Evolutionary conservation across 2,797 vertebrate genomes (phyloP).

Genomic region (Takifugu ocellatus): DNA sequence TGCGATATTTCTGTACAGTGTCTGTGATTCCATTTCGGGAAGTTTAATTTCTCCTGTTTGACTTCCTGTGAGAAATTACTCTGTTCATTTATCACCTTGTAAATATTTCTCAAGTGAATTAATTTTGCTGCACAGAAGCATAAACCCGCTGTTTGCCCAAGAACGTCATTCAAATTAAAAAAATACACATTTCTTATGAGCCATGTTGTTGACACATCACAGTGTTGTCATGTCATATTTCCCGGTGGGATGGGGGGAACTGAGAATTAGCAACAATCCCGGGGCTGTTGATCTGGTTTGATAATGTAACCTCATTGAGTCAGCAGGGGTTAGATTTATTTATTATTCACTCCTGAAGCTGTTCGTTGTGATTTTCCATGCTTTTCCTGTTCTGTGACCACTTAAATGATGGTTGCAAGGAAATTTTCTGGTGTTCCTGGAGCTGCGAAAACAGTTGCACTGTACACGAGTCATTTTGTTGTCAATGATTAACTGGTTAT

Average conservation of each 20-base stretch:
- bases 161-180: no score
- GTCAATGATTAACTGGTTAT: no score
- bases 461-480: slow-evolving; percentile 1
- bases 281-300: slow-evolving; percentile 43
- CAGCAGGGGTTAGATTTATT: slow-evolving; percentile 56
- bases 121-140: slow-evolving; percentile 26
- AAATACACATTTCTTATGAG: no score
- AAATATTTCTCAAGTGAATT: slow-evolving; percentile 17
- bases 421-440: slow-evolving; percentile 29
- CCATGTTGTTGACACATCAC: background rate
- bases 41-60: slow-evolving; percentile 18
- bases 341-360: slow-evolving; percentile 64
- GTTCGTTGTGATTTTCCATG: slow-evolving; percentile 51
- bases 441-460: slow-evolving; percentile 24
- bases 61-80: slow-evolving; percentile 27
- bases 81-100: slow-evolving; percentile 37
- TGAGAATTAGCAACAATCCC: slow-evolving; percentile 28
- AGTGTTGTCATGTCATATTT: no score
- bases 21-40: slow-evolving; percentile 15
- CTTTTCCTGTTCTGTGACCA: slow-evolving; percentile 27
- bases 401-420: slow-evolving; percentile 39
- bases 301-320: slow-evolving; percentile 46
- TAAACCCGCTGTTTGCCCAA: slow-evolving; percentile 9
- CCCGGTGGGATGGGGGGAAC: slow-evolving; percentile 8
- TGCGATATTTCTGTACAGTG: slow-evolving; percentile 8